Base-by-base conservation (phyloP, 2,113 vertebrate species). In the Rhagologus leucostigma region DNA sequence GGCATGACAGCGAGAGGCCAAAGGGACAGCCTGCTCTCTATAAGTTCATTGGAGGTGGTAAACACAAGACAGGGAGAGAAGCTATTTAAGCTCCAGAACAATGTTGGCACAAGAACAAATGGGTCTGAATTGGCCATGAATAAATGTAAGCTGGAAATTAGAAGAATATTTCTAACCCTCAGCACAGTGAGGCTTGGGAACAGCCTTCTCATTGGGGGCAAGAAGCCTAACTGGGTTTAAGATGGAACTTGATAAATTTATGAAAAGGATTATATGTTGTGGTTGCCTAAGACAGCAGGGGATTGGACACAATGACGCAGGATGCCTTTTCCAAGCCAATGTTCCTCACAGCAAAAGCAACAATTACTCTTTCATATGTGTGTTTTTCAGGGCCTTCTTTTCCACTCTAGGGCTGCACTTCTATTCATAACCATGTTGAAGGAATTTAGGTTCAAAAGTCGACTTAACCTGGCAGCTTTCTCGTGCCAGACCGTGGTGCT, bases 71-170 rank as follows among this genome's bases (percentile, higher is more conserved):
- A 39, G 91, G 56, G 84, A 64, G 69, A 91, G 64, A 89, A 95
- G 89, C 89, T 97, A 96, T 97, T 97, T 97, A 78, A 94, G 77
- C 89, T 76, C 62, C 80, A 96, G 93, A 97, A 96, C 96, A 97
- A 97, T 97, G 96, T 96, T 97, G 96, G 96, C 95, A 91, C n/a
- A 35, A 95, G 94, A 97, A 95, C 95, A 97, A 96, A 97, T 95
- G 84, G 93, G 91, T 79, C 87, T 92, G 84, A 84, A 92, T 91
- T 89, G 89, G 84, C 86, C 94, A 94, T 49, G 89, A 95, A 95
- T 71, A 95, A 96, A 87, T 97, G 64, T 93, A 73, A 96, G 73
- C 33, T 95, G 91, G 93, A 96, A 97, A 97, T 97, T 59, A 92
- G 95, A 95, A 95, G 93, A 96, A 90, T 96, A 95, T 92, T 97